Evolutionary conservation across 2,888 invertebrate species (phyloP).

Genomic region (Eupithecia dodoneata): DNA sequence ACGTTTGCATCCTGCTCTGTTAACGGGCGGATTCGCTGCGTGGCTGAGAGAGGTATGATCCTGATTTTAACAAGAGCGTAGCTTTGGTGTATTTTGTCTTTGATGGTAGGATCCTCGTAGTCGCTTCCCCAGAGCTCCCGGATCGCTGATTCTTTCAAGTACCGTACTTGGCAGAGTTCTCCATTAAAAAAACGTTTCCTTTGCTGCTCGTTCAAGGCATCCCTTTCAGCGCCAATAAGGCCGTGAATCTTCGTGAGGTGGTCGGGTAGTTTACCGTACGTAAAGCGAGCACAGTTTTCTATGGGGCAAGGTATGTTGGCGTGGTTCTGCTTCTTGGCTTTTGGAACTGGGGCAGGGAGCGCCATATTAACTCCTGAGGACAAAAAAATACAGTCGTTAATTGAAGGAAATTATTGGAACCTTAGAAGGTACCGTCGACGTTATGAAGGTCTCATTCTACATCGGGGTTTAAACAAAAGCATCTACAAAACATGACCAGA

Average conservation of each 20-base stretch:
- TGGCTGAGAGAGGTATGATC: conserved; percentile 79
- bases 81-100: conserved; percentile 80
- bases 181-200: conserved; percentile 81
- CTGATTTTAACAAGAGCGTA: conserved; percentile 79
- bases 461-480: neutral
- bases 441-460: neutral
- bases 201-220: conserved; percentile 79
- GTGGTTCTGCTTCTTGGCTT: conserved; percentile 82
- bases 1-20: conserved; percentile 83
- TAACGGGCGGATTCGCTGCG: conserved; percentile 74
- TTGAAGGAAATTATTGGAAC: neutral
- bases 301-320: conserved; percentile 83
- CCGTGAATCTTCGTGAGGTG: conserved; percentile 82
- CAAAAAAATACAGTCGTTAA: conserved; percentile 25
- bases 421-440: neutral
- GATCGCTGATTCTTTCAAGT: conserved; percentile 81
- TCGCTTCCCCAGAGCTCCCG: conserved; percentile 80
- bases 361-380: conserved; percentile 62
- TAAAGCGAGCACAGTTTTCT: conserved; percentile 81
- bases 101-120: conserved; percentile 79
- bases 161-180: conserved; percentile 81
- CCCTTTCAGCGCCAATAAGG: conserved; percentile 77
- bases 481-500: neutral
- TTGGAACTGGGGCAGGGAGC: conserved; percentile 61
- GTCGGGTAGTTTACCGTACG: conserved; percentile 81